Conservation (phyloP, 2,113 vertebrate species). For the Pachycephala philippinensis region DNA sequence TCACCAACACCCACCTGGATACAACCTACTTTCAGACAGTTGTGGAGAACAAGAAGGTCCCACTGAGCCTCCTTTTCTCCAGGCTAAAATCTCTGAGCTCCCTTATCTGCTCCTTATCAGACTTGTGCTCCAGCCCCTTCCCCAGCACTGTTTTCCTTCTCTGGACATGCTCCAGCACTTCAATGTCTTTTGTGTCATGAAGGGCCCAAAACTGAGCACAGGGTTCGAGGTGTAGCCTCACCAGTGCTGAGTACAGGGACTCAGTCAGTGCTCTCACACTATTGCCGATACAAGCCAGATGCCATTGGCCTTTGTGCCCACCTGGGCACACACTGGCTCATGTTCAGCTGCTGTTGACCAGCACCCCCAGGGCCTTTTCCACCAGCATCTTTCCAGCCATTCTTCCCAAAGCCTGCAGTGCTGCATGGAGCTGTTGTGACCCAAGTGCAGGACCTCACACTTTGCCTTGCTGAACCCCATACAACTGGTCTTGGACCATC, state of each 20-base stretch:
- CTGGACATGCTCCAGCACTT: background rate
- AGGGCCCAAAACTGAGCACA: background rate
- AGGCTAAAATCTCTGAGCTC: background rate
- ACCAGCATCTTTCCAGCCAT: background rate
- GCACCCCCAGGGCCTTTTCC: background rate
- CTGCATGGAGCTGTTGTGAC: background rate
- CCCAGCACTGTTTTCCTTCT: background rate
- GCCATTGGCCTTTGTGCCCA: background rate
- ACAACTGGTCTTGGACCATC: background rate
- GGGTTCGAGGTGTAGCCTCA: background rate
- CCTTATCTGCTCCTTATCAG: background rate
- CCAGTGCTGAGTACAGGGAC: too few relatives aligned
- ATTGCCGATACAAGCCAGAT: background rate
- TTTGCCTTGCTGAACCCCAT: background rate
- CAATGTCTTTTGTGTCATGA: background rate
- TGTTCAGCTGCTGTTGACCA: background rate
- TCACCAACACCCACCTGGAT: too few relatives aligned
- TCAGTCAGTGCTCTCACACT: background rate
- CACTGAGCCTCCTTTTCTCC: background rate
- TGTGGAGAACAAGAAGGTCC: fast-evolving
- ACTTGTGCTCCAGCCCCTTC: background rate
- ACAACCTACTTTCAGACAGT: too few relatives aligned
- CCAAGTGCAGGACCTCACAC: background rate
- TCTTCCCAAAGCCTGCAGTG: too few relatives aligned
- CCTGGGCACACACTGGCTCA: background rate